Conservation (phyloP, 2,113 vertebrate genomes). For the Peucedramus taeniatus region DNA sequence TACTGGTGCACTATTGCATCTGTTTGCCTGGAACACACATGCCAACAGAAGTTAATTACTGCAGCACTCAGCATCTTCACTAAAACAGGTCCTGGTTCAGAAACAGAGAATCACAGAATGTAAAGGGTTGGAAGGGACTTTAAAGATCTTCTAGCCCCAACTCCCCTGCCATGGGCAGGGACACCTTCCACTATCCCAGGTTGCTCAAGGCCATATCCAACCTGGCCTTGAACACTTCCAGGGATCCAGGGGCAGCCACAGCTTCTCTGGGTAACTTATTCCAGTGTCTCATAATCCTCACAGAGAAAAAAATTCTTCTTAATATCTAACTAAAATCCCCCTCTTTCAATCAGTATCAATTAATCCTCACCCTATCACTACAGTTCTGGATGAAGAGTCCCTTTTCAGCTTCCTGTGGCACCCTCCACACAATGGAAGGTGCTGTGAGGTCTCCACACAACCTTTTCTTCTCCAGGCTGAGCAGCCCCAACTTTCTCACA, state of each 20-base stretch:
- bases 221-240: neutral
- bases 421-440: neutral
- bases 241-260: neutral
- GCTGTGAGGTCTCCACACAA: neutral
- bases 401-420: neutral
- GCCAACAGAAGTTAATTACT: neutral
- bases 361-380: neutral
- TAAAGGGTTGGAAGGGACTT: neutral
- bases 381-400: neutral
- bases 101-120: neutral
- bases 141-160: neutral
- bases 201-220: neutral
- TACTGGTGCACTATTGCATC: slow-evolving; percentile 23
- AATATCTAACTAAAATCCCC: neutral
- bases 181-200: neutral
- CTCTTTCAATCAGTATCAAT: neutral
- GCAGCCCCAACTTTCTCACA: neutral
- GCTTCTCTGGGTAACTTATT: neutral
- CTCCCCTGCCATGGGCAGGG: neutral
- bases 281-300: neutral
- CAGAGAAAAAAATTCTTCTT: neutral
- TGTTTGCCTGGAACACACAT: neutral
- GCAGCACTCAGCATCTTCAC: neutral
- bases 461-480: neutral
- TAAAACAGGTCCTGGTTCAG: neutral